phyloP scores from a whole-genome alignment of 2,888 invertebrate genomes.

The Lagria hirta region DNA sequence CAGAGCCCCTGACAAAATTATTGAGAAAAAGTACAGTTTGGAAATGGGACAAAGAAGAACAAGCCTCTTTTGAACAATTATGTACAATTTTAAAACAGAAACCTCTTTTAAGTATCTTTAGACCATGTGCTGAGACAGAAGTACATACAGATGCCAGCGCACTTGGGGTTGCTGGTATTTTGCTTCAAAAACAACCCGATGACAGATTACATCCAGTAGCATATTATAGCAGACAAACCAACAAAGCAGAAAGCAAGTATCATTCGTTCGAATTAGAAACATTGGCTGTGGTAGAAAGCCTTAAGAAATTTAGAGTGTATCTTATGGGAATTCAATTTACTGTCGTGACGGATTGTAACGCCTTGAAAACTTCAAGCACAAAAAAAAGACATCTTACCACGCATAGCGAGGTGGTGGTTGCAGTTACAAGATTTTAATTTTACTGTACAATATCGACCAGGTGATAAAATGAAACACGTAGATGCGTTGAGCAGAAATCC shows the following conservation, averaged over 20 bases:
- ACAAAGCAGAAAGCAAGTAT: no score
- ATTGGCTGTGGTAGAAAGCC: no score
- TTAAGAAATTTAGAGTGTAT: no score
- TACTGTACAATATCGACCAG: constrained; percentile 10
- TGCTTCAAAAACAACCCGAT: constrained; percentile 34
- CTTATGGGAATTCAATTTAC: no score
- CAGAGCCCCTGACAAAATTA: constrained; percentile 34
- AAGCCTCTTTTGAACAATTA: no score
- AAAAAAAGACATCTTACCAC: no score
- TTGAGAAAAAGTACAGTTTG: constrained; percentile 26
- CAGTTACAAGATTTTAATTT: no score
- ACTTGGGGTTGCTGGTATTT: constrained; percentile 35
- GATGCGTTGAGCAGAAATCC: constrained; percentile 16
- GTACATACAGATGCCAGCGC: constrained; percentile 39
- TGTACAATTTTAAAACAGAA: constrained; percentile 11
- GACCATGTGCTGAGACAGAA: constrained; percentile 34
- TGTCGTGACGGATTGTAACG: constrained; percentile 7
- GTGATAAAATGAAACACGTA: constrained; percentile 8
- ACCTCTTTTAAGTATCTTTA: constrained; percentile 31
- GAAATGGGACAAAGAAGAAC: no score
- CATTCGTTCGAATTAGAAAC: no score
- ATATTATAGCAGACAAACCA: no score
- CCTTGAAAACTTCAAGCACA: no score
- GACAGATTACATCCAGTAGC: constrained; percentile 5
- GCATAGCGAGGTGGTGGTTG: no score